phyloP scores from a whole-genome alignment of 2,888 invertebrate species.

The Xanthorhoe designata region DNA sequence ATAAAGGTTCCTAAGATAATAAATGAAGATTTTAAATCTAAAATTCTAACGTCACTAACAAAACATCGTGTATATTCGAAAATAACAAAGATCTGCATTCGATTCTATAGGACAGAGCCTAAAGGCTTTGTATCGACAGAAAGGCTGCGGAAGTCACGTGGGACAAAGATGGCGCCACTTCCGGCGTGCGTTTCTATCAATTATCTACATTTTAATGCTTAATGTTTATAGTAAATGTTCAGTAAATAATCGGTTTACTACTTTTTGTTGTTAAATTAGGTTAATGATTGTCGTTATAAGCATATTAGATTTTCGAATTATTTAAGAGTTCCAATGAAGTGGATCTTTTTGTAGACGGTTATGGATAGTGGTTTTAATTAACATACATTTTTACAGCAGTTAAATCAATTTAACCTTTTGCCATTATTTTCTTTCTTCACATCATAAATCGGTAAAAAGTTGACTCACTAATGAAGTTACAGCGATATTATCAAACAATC shows the following conservation, averaged over 20 bases:
- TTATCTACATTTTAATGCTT: conserved; percentile 14
- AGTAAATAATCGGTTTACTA: conserved; percentile 11
- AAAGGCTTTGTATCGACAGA: conserved; percentile 36
- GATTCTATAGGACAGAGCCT: conserved; percentile 6
- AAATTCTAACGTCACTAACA: not conserved
- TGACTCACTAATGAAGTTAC: not conserved
- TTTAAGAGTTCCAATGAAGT: not conserved
- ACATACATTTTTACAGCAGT: not conserved
- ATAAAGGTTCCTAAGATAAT: no score
- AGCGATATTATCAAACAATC: not conserved
- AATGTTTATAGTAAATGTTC: not conserved
- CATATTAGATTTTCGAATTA: not conserved
- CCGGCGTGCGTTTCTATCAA: conserved; percentile 42
- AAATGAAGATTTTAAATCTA: not conserved
- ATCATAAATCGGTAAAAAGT: not conserved
- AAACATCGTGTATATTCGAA: not conserved
- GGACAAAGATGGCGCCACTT: conserved; percentile 58
- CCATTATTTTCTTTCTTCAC: not conserved
- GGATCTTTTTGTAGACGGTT: not conserved
- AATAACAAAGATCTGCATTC: conserved; percentile 6
- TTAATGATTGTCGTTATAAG: not conserved
- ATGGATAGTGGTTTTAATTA: not conserved
- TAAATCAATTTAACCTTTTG: not conserved
- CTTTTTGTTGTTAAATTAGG: conserved; percentile 7
- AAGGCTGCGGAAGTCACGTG: conserved; percentile 62